Conservation (phyloP, 2,797 vertebrate species). For the Pseudochromis fuscus region DNA sequence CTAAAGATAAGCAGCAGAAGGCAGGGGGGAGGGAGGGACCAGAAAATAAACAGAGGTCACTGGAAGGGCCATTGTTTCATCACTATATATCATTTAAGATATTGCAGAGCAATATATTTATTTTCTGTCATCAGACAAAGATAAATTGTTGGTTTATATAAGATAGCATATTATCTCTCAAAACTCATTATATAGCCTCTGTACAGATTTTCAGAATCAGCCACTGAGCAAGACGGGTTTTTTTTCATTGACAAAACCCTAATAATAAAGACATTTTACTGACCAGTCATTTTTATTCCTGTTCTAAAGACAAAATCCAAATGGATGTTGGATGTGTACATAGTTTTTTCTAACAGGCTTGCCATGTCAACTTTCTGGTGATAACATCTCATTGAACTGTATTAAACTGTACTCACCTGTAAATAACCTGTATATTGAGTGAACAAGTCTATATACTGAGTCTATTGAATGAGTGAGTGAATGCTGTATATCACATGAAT, state of each 20-base stretch:
- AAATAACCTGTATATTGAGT: no score
- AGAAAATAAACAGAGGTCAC: slow-evolving; percentile 72
- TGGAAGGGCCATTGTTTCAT: slow-evolving; percentile 54
- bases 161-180: not conserved
- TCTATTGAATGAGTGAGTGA: no score
- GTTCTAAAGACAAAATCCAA: not conserved
- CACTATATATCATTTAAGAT: not conserved
- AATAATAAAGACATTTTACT: not conserved
- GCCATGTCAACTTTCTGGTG: not conserved
- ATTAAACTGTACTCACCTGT: no score
- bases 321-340: not conserved
- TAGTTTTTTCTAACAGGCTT: not conserved
- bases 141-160: not conserved
- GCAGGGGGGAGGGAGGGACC: slow-evolving; percentile 61
- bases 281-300: not conserved
- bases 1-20: slow-evolving; percentile 88
- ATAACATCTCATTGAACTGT: no score
- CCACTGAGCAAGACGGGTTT: not conserved
- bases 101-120: not conserved
- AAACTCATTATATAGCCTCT: not conserved
- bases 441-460: no score
- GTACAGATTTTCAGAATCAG: not conserved
- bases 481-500: no score
- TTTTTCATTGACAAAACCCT: no score
- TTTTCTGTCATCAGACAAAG: not conserved